phyloP scores from a whole-genome alignment of 2,113 vertebrate genomes.

The Pica pica region DNA sequence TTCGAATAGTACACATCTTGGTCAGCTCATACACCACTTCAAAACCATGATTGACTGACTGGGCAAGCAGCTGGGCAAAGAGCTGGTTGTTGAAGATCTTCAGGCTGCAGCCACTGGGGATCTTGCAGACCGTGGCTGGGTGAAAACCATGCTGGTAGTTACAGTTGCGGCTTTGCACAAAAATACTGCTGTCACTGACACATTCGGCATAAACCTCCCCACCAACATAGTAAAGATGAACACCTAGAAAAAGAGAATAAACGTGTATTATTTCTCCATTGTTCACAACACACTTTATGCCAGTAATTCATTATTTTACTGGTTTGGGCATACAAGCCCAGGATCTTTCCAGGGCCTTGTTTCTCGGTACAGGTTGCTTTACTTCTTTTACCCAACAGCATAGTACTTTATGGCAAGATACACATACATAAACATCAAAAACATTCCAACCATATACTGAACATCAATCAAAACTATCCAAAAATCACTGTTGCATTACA shows the following conservation, averaged over 20 bases:
- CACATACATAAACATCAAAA: neutral
- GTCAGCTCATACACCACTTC: conserved; percentile 97
- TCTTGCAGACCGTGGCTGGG: conserved; percentile 94
- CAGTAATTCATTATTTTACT: neutral
- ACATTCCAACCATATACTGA: neutral
- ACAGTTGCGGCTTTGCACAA: conserved; percentile 98
- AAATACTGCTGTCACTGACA: conserved; percentile 97
- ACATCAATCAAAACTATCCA: neutral
- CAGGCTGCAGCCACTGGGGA: conserved; percentile 96
- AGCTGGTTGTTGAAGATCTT: conserved; percentile 99
- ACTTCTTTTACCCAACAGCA: neutral
- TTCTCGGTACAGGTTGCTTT: neutral
- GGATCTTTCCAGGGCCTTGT: neutral
- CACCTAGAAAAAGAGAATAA: conserved; percentile 69
- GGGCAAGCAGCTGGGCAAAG: conserved; percentile 93
- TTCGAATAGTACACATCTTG: conserved; percentile 97
- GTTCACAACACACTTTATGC: neutral
- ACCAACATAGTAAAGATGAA: conserved; percentile 93
- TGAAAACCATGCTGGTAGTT: conserved; percentile 98
- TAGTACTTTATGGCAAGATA: neutral
- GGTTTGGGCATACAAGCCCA: neutral
- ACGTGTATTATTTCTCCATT: neutral
- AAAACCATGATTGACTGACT: conserved; percentile 95
- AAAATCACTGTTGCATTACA: neutral
- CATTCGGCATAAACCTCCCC: conserved; percentile 97